These are phyloP conservation scores for Nesidiocoris tenuis DNA, from an alignment of 2,888 invertebrate genomes.

Conservation along the genomic window DNA sequence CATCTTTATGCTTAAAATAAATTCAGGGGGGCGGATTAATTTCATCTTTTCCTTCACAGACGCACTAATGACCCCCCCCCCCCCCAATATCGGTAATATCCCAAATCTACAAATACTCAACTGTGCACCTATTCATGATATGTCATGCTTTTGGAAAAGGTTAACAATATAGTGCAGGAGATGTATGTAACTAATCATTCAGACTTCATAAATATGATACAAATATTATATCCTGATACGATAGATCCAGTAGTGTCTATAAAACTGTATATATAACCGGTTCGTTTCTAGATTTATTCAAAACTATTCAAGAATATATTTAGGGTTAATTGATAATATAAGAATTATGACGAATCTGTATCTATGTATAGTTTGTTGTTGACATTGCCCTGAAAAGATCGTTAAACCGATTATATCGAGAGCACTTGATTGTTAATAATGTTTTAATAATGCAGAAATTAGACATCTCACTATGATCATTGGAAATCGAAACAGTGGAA, in stretches of 20 bases:
- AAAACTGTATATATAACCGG: neutral
- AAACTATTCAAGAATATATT: neutral
- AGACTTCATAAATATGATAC: neutral
- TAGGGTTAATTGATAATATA: neutral
- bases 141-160: neutral
- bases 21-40: no score
- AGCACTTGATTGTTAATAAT: constrained; percentile 37
- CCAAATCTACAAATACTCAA: neutral
- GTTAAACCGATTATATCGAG: constrained; percentile 29
- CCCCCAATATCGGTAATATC: no score
- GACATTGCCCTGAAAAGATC: constrained; percentile 15
- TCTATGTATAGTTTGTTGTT: constrained; percentile 22
- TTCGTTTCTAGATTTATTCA: no score
- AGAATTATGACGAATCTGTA: constrained; percentile 2
- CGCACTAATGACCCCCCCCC: no score
- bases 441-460: neutral
- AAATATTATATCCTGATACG: neutral
- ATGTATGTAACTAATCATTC: neutral
- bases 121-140: neutral
- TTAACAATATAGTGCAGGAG: neutral
- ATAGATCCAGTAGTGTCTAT: neutral
- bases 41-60: no score
- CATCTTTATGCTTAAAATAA: no score
- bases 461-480: neutral
- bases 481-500: neutral